Evolutionary conservation across 2,888 invertebrate species (phyloP).

Genomic region (Zeuzera pyrina): DNA sequence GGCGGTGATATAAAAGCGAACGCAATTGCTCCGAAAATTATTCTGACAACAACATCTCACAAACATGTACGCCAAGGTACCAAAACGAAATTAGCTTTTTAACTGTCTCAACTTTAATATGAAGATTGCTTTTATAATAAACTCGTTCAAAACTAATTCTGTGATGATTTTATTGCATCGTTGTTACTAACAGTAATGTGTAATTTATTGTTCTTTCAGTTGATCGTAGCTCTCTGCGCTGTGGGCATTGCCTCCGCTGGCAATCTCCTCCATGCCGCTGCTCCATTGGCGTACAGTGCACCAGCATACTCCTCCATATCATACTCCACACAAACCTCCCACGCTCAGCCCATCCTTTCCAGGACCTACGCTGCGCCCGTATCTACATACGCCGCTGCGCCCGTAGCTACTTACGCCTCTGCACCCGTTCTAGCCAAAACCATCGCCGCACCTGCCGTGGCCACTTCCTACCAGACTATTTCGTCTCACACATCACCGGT

Average conservation of each 20-base stretch:
- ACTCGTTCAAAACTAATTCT: too few species aligned
- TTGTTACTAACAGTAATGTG: too few species aligned
- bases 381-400: conserved; percentile 21
- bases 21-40: conserved; percentile 2
- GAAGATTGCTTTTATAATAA: too few species aligned
- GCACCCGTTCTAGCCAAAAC: conserved; percentile 12
- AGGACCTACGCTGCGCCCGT: conserved; percentile 23
- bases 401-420: conserved; percentile 26
- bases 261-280: conserved; percentile 22
- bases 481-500: conserved; percentile 26
- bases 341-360: conserved; percentile 21
- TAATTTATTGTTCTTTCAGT: conserved; percentile 15
- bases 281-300: conserved; percentile 8
- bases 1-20: conserved; percentile 1
- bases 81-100: background rate
- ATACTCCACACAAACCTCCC: conserved; percentile 13
- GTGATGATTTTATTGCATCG: too few species aligned
- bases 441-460: conserved; percentile 14
- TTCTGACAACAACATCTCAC: conserved; percentile 2
- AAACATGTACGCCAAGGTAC: conserved; percentile 4
- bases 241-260: conserved; percentile 62
- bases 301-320: conserved; percentile 7
- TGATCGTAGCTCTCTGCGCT: conserved; percentile 47
- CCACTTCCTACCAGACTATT: conserved; percentile 9
- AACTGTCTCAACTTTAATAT: too few species aligned